Evolutionary conservation across 92 coral and sea anemone species (phyloP).

Genomic region (Palythoa heliodiscus): DNA sequence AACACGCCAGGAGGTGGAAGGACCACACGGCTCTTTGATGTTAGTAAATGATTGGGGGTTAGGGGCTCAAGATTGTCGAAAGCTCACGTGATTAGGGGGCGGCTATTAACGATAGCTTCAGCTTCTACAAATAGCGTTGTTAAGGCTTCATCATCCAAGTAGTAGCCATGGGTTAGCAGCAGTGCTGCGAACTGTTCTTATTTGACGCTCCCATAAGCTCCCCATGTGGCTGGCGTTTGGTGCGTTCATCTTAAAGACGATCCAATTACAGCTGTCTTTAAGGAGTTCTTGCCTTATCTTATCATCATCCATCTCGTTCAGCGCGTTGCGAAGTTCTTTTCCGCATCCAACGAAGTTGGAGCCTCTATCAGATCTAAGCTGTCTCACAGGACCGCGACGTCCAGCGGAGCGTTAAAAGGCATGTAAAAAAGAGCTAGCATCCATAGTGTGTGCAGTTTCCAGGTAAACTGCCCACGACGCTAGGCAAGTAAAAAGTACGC

Average conservation of each 20-base stretch:
- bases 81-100: no score
- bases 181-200: no score
- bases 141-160: no score
- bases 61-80: neutral
- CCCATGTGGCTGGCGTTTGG: neutral
- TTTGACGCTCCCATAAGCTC: no score
- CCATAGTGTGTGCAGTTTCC: neutral
- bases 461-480: neutral
- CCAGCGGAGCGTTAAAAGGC: neutral
- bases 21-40: neutral
- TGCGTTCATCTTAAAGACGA: neutral
- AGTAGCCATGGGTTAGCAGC: no score
- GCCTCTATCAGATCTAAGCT: constrained; percentile 1
- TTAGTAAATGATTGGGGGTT: neutral
- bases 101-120: no score
- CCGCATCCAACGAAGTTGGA: neutral
- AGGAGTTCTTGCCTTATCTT: neutral
- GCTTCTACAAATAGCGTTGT: no score
- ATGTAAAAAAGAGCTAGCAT: neutral
- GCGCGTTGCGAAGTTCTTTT: neutral
- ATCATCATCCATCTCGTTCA: neutral
- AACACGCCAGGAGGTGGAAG: constrained; percentile 7
- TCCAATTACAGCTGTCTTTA: constrained; percentile 7
- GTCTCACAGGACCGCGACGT: neutral
- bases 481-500: neutral